Evolutionary conservation across 2,113 vertebrate genomes (phyloP).

Genomic region (Girardinichthys multiradiatus): DNA sequence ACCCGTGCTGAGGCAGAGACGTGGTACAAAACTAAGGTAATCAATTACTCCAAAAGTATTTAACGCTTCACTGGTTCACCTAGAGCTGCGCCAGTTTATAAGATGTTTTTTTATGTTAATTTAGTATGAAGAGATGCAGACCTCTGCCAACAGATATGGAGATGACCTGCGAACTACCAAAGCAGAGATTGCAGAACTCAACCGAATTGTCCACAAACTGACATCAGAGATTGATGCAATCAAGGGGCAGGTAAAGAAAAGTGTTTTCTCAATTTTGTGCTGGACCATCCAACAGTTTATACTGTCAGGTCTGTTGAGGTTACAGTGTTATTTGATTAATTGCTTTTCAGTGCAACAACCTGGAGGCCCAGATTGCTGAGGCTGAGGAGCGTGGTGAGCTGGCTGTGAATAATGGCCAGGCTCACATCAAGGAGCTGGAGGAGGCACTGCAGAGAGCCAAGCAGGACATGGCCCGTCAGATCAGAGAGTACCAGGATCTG

Average conservation of each 20-base stretch:
- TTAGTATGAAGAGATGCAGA: constrained; percentile 90
- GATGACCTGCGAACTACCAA: constrained; percentile 88
- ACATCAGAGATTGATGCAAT: constrained; percentile 89
- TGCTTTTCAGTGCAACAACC: constrained; percentile 81
- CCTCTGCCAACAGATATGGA: constrained; percentile 84
- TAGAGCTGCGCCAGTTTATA: neutral
- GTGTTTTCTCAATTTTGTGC: too few species aligned
- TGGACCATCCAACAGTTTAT: neutral
- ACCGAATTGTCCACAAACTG: constrained; percentile 86
- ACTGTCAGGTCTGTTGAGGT: neutral
- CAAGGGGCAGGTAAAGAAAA: constrained; percentile 86
- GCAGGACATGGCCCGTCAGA: constrained; percentile 90
- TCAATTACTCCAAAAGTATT: neutral
- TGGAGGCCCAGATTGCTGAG: constrained; percentile 89
- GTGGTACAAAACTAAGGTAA: constrained; percentile 90
- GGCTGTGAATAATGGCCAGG: constrained; percentile 87
- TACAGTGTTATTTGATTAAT: neutral
- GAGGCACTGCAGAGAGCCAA: constrained; percentile 88
- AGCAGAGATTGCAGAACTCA: constrained; percentile 89
- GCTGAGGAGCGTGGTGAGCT: constrained; percentile 88
- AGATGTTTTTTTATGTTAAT: constrained; percentile 17
- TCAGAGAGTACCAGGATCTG: constrained; percentile 92
- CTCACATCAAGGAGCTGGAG: constrained; percentile 87
- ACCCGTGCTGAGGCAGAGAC: constrained; percentile 90
- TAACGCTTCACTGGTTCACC: neutral